Evolutionary conservation across 1,140 invertebrate genomes (phyloP).

Genomic region (Samia ricini): DNA sequence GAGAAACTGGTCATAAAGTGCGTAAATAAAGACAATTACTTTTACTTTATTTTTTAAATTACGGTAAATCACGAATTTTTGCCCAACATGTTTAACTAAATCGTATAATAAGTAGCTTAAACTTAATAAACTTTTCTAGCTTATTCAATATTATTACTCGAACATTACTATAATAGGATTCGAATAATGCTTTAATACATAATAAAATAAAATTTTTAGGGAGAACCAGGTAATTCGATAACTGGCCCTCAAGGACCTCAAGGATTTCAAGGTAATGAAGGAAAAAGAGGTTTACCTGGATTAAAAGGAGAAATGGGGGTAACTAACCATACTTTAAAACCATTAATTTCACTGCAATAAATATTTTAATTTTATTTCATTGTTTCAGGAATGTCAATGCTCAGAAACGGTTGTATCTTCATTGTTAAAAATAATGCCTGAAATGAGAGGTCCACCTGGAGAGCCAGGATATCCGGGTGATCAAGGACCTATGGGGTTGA

Average conservation of each 20-base stretch:
- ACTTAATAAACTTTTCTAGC: no score
- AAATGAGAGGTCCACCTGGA: slow-evolving; percentile 46
- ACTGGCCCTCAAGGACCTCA: slow-evolving; percentile 33
- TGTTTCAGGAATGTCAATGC: slow-evolving; percentile 48
- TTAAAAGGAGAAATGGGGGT: slow-evolving; percentile 33
- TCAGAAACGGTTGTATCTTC: slow-evolving; percentile 41
- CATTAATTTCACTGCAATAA: not conserved
- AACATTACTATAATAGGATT: no score
- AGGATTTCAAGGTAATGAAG: slow-evolving; percentile 32
- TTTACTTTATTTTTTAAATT: not conserved
- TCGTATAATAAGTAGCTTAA: no score
- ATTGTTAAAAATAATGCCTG: slow-evolving; percentile 40
- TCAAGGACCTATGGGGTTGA: slow-evolving; percentile 27
- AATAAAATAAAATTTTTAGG: slow-evolving; percentile 20
- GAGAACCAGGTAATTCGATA: slow-evolving; percentile 32
- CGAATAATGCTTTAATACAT: no score
- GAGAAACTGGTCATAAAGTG: slow-evolving; percentile 5
- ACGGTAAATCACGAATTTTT: no score
- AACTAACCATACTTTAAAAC: slow-evolving; percentile 10
- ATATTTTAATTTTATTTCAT: not conserved
- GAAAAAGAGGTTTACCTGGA: slow-evolving; percentile 29
- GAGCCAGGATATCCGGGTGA: slow-evolving; percentile 31
- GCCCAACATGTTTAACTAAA: no score
- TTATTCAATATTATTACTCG: no score
- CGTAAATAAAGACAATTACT: not conserved